A percentile compares a stretch with the other conserved stretches of the same genome.
Conservation (phyloP, 2,113 vertebrate genomes). For the Donacobius atricapilla region DNA sequence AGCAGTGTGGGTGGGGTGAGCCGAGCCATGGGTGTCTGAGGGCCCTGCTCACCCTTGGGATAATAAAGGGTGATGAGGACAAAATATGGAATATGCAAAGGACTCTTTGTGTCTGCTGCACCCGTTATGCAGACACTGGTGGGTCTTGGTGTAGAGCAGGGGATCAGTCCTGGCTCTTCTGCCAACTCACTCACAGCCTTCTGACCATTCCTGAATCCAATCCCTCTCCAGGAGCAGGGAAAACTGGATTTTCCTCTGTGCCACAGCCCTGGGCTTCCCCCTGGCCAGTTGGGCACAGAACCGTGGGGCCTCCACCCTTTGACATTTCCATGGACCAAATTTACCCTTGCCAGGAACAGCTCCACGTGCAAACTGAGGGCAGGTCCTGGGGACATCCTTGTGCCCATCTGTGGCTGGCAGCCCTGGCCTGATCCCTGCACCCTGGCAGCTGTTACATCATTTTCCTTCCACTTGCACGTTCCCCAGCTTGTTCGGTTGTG, state of each 20-base stretch:
- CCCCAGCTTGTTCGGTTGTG: constrained; percentile 3
- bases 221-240: background rate
- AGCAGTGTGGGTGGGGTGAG: background rate
- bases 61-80: background rate
- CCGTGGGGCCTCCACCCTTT: fast-evolving
- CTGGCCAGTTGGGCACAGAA: background rate
- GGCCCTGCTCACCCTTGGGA: background rate
- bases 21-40: background rate
- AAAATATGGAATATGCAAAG: background rate
- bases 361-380: fast-evolving
- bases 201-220: background rate
- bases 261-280: background rate
- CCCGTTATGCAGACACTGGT: background rate
- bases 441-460: background rate
- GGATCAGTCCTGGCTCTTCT: background rate
- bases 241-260: background rate
- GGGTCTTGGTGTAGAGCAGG: background rate
- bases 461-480: constrained; percentile 33
- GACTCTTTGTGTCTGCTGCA: background rate
- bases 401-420: background rate
- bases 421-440: background rate
- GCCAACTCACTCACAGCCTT: fast-evolving
- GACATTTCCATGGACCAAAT: background rate
- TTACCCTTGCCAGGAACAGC: background rate
- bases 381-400: background rate